Evolutionary conservation across 2,113 vertebrate genomes (phyloP).

Genomic region (Mesocricetus auratus): DNA sequence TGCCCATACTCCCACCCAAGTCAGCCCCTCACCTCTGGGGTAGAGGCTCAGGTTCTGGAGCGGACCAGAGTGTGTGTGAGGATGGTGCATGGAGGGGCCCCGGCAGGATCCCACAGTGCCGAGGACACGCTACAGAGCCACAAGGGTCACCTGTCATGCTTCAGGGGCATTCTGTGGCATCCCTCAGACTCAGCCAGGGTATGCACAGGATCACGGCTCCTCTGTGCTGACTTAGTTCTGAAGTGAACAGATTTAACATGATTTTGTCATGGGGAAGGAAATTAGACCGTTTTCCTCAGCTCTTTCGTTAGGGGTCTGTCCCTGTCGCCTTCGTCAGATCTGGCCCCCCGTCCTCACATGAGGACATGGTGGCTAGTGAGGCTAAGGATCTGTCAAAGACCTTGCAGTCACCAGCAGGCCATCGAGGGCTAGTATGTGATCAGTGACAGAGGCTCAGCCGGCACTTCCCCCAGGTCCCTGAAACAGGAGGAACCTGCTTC

Average conservation of each 20-base stretch:
- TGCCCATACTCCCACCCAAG: rapidly evolving
- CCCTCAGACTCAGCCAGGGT: neutral
- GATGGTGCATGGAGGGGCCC: neutral
- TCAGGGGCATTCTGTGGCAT: neutral
- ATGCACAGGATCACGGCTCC: neutral
- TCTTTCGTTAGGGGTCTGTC: neutral
- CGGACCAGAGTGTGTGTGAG: neutral
- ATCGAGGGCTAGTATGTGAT: neutral
- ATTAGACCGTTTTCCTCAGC: neutral
- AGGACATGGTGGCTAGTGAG: neutral
- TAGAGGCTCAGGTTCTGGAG: neutral
- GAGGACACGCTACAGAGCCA: neutral
- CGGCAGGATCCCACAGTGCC: neutral
- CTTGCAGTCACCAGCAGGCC: rapidly evolving
- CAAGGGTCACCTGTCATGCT: neutral
- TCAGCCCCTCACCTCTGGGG: neutral
- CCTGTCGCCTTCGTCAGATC: neutral
- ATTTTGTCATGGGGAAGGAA: neutral
- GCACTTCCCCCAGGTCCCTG: neutral
- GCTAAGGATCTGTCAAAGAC: neutral
- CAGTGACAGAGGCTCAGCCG: neutral
- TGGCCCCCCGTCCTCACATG: neutral
- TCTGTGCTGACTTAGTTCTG: neutral
- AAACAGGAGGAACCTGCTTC: neutral
- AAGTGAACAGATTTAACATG: neutral